A percentile compares a stretch with the other conserved stretches of the same genome.
Evolutionary conservation across 2,888 invertebrate species (phyloP).

Genomic region (Deilephila porcellus): DNA sequence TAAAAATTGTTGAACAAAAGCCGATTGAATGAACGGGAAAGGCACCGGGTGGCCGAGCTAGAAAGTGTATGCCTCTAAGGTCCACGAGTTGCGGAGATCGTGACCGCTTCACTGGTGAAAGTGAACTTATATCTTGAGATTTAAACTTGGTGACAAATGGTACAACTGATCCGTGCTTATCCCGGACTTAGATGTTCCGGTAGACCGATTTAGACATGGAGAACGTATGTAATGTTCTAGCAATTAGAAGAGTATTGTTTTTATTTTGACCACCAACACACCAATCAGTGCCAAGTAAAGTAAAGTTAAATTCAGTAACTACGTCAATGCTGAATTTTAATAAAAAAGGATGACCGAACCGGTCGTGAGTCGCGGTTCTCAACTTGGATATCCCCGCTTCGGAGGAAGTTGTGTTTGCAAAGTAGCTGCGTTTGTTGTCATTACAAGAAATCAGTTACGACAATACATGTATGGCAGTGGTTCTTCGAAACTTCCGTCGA

Average conservation of each 20-base stretch:
- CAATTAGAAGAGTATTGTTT: not conserved
- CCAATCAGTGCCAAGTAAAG: too few relatives aligned
- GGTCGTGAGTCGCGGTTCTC: constrained; percentile 33
- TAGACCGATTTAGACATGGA: not conserved
- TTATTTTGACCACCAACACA: not conserved
- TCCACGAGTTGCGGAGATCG: constrained; percentile 54
- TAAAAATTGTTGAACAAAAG: constrained; percentile 10
- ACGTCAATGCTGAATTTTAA: not conserved
- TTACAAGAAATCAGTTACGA: constrained; percentile 56
- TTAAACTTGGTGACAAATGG: constrained; percentile 44
- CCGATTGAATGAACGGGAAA: constrained; percentile 39
- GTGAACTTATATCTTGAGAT: constrained; percentile 57
- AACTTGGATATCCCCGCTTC: constrained; percentile 41
- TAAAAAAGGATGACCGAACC: not conserved
- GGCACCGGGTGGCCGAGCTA: constrained; percentile 55
- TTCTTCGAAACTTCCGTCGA: constrained; percentile 71
- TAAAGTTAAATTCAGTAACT: not conserved
- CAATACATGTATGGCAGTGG: constrained; percentile 62
- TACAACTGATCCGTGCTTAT: constrained; percentile 34
- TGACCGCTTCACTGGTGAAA: constrained; percentile 74
- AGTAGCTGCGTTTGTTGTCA: constrained; percentile 41
- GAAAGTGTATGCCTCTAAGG: constrained; percentile 60
- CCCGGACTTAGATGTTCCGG: too few relatives aligned
- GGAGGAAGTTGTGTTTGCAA: constrained; percentile 42
- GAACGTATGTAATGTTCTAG: too few relatives aligned